Conservation (phyloP, 2,888 invertebrate genomes). For the Blastobasis adustella region DNA sequence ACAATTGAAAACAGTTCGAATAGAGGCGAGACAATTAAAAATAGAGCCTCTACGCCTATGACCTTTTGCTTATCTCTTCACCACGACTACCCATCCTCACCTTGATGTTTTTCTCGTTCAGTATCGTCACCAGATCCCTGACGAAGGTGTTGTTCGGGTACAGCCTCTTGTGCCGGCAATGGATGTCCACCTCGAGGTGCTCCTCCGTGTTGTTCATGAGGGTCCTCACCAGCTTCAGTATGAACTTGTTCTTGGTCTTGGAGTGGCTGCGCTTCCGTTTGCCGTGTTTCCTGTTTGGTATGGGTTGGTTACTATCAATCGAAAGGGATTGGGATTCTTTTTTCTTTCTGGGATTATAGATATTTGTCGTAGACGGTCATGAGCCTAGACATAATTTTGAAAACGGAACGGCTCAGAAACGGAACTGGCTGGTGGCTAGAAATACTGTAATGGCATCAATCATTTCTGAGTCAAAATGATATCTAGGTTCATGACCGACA, state of each 20-base stretch:
- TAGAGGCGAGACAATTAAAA: too few species aligned
- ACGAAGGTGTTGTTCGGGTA: conserved; percentile 58
- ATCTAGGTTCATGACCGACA: too few species aligned
- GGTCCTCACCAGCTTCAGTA: conserved; percentile 39
- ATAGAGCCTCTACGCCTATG: not conserved
- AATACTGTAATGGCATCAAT: too few species aligned
- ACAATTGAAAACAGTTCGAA: not conserved
- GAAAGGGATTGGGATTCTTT: too few species aligned
- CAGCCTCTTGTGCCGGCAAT: conserved; percentile 42
- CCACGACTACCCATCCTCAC: conserved; percentile 24
- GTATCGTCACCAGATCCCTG: conserved; percentile 50
- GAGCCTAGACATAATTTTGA: too few species aligned
- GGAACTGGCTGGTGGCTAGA: too few species aligned
- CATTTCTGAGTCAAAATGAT: too few species aligned
- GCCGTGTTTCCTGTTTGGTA: conserved; percentile 8
- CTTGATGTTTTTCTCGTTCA: conserved; percentile 54
- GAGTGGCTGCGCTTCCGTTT: conserved; percentile 20
- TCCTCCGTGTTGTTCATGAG: conserved; percentile 35
- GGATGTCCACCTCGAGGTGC: conserved; percentile 52
- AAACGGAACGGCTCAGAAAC: too few species aligned
- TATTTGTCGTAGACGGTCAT: too few species aligned
- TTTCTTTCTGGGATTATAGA: too few species aligned
- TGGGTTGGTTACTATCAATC: too few species aligned
- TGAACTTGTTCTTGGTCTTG: conserved; percentile 51
- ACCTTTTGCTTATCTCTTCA: not conserved